Conservation (phyloP, 2,797 vertebrate genomes). For the Alectoris magna region DNA sequence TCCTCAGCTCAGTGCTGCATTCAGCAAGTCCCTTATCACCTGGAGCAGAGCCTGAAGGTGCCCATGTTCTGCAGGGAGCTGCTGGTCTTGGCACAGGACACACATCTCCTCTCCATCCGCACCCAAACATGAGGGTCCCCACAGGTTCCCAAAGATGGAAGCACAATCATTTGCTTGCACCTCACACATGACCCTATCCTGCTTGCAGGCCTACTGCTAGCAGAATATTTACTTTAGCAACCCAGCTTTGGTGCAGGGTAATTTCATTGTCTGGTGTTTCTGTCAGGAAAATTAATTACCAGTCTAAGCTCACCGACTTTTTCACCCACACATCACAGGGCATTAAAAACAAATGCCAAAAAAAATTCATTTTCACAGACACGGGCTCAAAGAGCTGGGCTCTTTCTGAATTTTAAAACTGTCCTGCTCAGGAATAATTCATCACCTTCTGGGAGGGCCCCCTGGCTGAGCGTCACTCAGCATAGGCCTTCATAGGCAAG, state of each 20-base stretch:
- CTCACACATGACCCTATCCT: neutral
- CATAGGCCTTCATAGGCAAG: slow-evolving; percentile 4
- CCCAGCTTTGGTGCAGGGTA: slow-evolving; percentile 63
- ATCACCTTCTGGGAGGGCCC: neutral
- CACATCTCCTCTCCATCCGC: neutral
- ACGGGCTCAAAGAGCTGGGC: neutral
- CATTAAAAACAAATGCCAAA: slow-evolving; percentile 66
- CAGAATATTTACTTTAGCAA: slow-evolving; percentile 71
- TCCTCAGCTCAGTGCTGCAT: rapidly evolving
- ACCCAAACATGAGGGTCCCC: rapidly evolving
- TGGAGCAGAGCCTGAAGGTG: neutral
- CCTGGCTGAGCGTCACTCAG: neutral
- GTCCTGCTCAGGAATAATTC: neutral
- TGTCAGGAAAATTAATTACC: slow-evolving; percentile 77
- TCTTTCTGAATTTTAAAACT: slow-evolving; percentile 46
- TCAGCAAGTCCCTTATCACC: neutral
- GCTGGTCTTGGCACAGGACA: neutral
- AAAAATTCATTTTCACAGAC: slow-evolving; percentile 49
- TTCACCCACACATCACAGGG: slow-evolving; percentile 67
- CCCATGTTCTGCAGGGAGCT: neutral
- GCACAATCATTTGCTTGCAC: slow-evolving; percentile 12
- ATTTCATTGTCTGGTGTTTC: slow-evolving; percentile 76
- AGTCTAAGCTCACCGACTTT: slow-evolving; percentile 53
- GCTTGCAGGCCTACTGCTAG: slow-evolving; percentile 41
- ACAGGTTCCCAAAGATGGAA: neutral